Evolutionary conservation across 2,113 vertebrate species (phyloP).

Genomic region (Nansenia antarctica): DNA sequence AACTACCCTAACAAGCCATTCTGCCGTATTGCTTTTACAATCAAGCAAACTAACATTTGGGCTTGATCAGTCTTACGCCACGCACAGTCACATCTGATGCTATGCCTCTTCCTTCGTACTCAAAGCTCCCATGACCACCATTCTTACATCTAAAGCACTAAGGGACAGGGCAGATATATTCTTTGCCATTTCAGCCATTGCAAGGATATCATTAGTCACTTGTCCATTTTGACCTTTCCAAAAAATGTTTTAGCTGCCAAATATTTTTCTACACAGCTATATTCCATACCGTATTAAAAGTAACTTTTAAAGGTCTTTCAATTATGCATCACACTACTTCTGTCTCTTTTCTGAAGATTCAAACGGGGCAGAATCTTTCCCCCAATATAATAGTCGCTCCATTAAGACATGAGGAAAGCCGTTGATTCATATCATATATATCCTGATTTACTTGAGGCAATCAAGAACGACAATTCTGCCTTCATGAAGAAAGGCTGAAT

Average conservation of each 20-base stretch:
- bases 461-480: constrained; percentile 15
- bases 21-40: constrained; percentile 26
- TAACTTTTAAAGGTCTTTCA: no score
- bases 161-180: not conserved
- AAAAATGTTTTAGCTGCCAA: no score
- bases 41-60: not conserved
- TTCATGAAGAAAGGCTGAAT: not conserved
- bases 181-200: constrained; percentile 24
- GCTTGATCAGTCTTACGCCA: not conserved
- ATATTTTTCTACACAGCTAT: not conserved
- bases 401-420: not conserved
- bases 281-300: not conserved
- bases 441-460: constrained; percentile 22
- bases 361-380: no score
- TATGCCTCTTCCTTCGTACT: not conserved
- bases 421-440: not conserved
- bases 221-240: not conserved
- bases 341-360: no score
- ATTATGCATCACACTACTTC: no score
- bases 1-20: constrained; percentile 4
- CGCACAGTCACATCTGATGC: constrained; percentile 7
- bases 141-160: not conserved
- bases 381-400: no score
- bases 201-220: constrained; percentile 6
- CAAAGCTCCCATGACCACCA: not conserved